phyloP scores from a whole-genome alignment of 1,140 invertebrate species.

The Brachionus asplanchnoidis region DNA sequence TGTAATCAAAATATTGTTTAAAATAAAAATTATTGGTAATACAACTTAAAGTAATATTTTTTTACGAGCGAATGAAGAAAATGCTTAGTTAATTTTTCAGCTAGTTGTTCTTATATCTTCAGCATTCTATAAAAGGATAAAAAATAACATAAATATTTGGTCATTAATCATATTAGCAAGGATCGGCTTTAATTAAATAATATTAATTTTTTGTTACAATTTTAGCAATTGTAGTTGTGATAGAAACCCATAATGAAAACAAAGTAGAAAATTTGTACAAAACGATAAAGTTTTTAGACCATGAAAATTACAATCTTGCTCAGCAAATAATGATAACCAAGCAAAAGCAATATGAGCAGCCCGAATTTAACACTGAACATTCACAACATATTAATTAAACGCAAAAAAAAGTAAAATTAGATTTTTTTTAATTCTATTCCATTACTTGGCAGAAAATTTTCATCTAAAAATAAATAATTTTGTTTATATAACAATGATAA shows the following conservation, averaged over 20 bases:
- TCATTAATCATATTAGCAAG: too few species aligned
- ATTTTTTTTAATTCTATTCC: background rate
- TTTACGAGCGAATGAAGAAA: too few species aligned
- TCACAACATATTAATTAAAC: background rate
- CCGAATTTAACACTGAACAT: too few species aligned
- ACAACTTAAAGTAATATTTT: too few species aligned
- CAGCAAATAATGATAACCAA: background rate
- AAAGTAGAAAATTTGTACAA: constrained; percentile 34
- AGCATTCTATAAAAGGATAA: too few species aligned
- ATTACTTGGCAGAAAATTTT: background rate
- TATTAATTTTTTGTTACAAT: too few species aligned
- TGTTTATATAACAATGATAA: background rate
- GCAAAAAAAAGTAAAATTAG: background rate
- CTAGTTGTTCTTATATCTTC: too few species aligned
- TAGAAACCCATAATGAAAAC: constrained; percentile 12
- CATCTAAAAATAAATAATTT: background rate
- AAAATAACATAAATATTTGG: too few species aligned
- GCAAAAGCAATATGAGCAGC: background rate
- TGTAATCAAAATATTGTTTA: too few species aligned
- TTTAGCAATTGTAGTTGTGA: background rate
- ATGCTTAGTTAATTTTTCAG: too few species aligned
- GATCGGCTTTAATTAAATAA: too few species aligned
- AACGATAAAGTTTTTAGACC: constrained; percentile 6
- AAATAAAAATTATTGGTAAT: too few species aligned
- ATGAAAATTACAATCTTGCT: background rate